These are phyloP conservation scores for Syngnathus acus DNA, from an alignment of 2,797 vertebrate genomes.

Conservation along the genomic window DNA sequence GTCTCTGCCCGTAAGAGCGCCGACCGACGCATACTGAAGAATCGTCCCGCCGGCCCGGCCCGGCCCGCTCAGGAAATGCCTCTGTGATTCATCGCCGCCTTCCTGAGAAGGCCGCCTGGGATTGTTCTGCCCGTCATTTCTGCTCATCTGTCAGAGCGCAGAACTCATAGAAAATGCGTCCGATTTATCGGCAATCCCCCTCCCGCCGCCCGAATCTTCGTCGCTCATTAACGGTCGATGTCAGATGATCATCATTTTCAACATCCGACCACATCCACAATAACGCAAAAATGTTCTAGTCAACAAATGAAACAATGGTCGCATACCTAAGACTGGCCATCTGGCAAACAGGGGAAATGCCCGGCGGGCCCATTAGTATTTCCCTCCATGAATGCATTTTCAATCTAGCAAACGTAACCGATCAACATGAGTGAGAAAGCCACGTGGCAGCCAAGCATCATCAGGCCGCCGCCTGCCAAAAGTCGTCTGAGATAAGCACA, in stretches of 20 bases:
- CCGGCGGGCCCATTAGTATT: too few species aligned
- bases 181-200: background rate
- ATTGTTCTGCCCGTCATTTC: background rate
- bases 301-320: background rate
- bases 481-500: background rate
- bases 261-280: background rate
- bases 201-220: too few species aligned
- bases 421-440: too few species aligned
- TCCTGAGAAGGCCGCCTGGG: background rate
- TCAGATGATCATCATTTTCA: too few species aligned
- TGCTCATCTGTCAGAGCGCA: background rate
- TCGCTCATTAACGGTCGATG: background rate
- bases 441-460: too few species aligned
- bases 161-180: background rate
- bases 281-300: background rate
- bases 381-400: too few species aligned
- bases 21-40: background rate
- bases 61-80: slow-evolving; percentile 40
- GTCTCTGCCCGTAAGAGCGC: slow-evolving; percentile 22
- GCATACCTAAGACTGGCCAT: too few species aligned
- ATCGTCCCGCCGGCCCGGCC: slow-evolving; percentile 8
- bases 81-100: slow-evolving; percentile 9
- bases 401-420: too few species aligned
- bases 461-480: background rate
- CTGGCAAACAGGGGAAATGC: too few species aligned